Percentiles rank a stretch among this genome's conserved stretches.
Conservation (phyloP, 2,888 invertebrate genomes). For the Tryphoninae sp. region DNA sequence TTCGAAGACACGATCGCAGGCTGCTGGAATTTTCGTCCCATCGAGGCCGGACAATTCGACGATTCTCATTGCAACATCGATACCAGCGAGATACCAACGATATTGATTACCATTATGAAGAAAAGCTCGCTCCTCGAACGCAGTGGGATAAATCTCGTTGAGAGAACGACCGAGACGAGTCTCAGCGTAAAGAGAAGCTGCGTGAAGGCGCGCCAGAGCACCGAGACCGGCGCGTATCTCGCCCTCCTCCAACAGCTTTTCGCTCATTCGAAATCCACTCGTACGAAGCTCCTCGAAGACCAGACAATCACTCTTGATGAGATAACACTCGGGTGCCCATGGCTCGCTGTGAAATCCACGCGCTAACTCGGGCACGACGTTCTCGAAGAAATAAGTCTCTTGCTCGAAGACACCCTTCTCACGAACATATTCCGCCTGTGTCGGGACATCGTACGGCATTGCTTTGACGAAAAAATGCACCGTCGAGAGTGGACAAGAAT, state of each 20-base stretch:
- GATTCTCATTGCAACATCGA: constrained; percentile 68
- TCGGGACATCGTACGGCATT: constrained; percentile 82
- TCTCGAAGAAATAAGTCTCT: constrained; percentile 81
- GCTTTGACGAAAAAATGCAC: constrained; percentile 84
- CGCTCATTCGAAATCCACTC: constrained; percentile 72
- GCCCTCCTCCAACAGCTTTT: constrained; percentile 69
- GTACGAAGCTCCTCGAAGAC: constrained; percentile 80
- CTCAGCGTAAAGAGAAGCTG: constrained; percentile 75
- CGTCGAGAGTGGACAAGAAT: neutral
- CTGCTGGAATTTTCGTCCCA: constrained; percentile 57
- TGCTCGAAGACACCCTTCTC: constrained; percentile 82
- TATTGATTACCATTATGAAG: constrained; percentile 59
- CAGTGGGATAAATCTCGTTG: constrained; percentile 69
- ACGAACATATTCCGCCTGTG: constrained; percentile 82
- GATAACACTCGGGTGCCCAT: constrained; percentile 78
- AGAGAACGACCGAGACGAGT: constrained; percentile 68
- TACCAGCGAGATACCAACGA: constrained; percentile 69
- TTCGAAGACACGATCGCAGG: constrained; percentile 67
- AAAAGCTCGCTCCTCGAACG: constrained; percentile 71
- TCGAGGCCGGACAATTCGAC: constrained; percentile 70
- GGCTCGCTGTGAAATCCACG: constrained; percentile 68
- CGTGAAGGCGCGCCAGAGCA: constrained; percentile 75
- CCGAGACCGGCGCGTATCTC: constrained; percentile 70
- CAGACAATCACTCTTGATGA: constrained; percentile 73
- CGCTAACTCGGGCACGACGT: constrained; percentile 80